Evolutionary conservation across 2,113 vertebrate genomes (phyloP).

Genomic region (Glaucidium brasilianum): DNA sequence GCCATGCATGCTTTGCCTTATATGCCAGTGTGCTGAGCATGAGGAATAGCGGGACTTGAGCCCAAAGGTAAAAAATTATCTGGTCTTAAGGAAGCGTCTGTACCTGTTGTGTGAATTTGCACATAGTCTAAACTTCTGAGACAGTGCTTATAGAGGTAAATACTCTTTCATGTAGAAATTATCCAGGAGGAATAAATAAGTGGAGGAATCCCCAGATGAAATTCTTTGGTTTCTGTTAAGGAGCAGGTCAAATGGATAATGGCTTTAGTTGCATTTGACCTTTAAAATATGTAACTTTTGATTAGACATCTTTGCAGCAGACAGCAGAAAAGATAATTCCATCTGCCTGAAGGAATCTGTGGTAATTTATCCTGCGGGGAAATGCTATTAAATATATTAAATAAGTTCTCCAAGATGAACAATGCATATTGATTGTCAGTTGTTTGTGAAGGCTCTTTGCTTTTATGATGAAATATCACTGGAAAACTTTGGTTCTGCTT

Average conservation of each 20-base stretch:
- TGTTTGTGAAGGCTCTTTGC: not conserved
- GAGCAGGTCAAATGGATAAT: not conserved
- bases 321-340: not conserved
- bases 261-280: not conserved
- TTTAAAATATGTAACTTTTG: constrained; percentile 12
- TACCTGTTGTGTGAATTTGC: not conserved
- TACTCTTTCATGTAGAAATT: not conserved
- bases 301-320: not conserved
- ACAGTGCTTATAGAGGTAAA: not conserved
- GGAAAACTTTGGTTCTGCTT: not conserved
- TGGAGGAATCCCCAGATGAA: not conserved
- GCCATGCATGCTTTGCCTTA: not conserved
- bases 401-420: not conserved
- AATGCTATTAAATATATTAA: not conserved
- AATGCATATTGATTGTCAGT: not conserved
- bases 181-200: not conserved
- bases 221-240: not conserved
- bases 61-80: not conserved
- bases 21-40: not conserved
- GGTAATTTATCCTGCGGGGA: not conserved
- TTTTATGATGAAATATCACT: not conserved
- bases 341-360: not conserved
- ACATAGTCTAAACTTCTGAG: not conserved
- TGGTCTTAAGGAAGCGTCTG: not conserved
- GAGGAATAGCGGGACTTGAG: not conserved